phyloP scores from a whole-genome alignment of 1,140 invertebrate species.

The Apis florea region DNA sequence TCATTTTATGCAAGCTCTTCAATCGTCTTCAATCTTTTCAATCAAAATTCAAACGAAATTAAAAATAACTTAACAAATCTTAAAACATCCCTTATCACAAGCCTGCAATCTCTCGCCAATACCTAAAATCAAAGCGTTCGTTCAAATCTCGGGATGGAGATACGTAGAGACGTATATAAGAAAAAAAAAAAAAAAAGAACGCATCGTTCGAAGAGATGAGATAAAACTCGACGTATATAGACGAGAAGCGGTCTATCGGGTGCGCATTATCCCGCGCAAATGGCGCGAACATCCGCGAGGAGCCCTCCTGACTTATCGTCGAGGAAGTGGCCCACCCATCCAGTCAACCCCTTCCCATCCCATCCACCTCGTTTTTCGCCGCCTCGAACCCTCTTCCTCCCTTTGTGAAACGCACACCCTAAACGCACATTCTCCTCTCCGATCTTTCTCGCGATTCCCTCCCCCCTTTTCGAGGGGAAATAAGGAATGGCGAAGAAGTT shows the following conservation, averaged over 20 bases:
- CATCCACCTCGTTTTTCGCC: not conserved
- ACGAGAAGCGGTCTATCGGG: slow-evolving; percentile 65
- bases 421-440: slow-evolving; percentile 22
- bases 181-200: not conserved
- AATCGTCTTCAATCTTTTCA: no score
- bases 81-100: no score
- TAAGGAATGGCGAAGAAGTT: not conserved
- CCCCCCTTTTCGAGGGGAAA: no score
- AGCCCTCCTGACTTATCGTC: slow-evolving; percentile 76
- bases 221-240: slow-evolving; percentile 49
- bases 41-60: no score
- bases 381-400: slow-evolving; percentile 8
- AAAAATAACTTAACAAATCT: no score
- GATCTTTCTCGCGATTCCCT: slow-evolving; percentile 29
- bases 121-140: not conserved
- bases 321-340: slow-evolving; percentile 73
- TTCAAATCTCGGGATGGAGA: not conserved
- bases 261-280: slow-evolving; percentile 74
- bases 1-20: no score
- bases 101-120: no score
- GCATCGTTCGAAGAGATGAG: slow-evolving; percentile 37
- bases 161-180: not conserved
- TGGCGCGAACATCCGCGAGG: slow-evolving; percentile 77
- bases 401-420: slow-evolving; percentile 24
- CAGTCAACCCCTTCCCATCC: slow-evolving; percentile 9